Conservation (phyloP, 2,888 invertebrate genomes). For the Mamestra brassicae region DNA sequence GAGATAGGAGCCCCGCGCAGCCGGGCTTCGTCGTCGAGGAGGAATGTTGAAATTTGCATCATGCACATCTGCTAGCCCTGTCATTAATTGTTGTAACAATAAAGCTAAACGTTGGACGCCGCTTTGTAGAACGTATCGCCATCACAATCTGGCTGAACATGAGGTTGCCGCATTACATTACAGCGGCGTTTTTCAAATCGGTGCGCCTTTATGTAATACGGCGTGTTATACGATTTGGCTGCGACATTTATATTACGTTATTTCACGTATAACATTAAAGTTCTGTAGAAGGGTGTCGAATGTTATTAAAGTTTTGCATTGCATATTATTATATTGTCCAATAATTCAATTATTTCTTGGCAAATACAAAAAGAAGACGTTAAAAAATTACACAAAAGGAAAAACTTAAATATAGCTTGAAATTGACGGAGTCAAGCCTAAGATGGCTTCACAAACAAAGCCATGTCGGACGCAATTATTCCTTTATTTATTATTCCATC, state of each 20-base stretch:
- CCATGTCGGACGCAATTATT: conserved; percentile 77
- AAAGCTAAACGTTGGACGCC: no score
- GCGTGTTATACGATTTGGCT: no score
- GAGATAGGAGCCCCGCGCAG: no score
- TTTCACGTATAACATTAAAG: not conserved
- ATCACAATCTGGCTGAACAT: no score
- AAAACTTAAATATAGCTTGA: conserved; percentile 54
- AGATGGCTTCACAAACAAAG: conserved; percentile 71
- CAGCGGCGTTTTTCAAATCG: no score
- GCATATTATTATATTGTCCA: not conserved
- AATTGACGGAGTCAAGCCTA: conserved; percentile 67
- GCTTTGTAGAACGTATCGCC: no score
- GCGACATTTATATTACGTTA: not conserved
- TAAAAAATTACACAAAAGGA: conserved; percentile 52
- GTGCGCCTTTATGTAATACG: no score
- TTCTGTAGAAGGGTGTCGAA: not conserved
- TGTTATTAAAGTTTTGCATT: not conserved
- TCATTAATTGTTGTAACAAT: no score
- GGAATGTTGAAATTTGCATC: no score
- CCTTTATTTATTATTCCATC: conserved; percentile 77
- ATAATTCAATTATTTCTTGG: conserved; percentile 25
- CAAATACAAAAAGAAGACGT: conserved; percentile 22
- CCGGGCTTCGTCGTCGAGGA: no score
- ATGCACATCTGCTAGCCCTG: no score
- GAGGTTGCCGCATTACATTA: no score